Conservation (phyloP, 37 sponge, comb jelly and placozoan genomes). For the Theonella swinhoei region DNA sequence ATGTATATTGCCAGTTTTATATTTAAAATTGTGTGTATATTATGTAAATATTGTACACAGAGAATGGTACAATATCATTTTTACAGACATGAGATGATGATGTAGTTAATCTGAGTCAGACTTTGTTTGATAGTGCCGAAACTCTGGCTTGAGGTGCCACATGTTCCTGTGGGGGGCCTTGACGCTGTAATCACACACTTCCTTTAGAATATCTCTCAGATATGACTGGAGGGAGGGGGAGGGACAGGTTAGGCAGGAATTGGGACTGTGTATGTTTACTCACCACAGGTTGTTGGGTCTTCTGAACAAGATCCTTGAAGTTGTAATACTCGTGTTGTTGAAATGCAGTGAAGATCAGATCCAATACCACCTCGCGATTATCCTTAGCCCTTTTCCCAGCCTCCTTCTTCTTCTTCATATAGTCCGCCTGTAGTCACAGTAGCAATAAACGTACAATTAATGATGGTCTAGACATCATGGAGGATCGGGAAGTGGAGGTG, state of each 20-base stretch:
- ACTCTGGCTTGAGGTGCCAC: constrained; percentile 97
- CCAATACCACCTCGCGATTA: constrained; percentile 79
- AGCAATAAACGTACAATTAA: not conserved
- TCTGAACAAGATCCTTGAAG: constrained; percentile 85
- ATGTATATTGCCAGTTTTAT: not conserved
- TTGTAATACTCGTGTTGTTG: constrained; percentile 87
- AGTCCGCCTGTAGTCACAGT: constrained; percentile 18
- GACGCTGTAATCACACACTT: constrained; percentile 88
- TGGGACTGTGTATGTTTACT: not conserved
- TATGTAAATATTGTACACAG: not conserved
- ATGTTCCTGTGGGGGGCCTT: constrained; percentile 95
- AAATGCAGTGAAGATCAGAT: constrained; percentile 89
- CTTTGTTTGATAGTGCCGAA: constrained; percentile 43
- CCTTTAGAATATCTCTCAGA: constrained; percentile 89
- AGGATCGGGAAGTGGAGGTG: not conserved
- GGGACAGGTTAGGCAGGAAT: not conserved
- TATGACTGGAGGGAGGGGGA: constrained; percentile 55
- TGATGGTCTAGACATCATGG: not conserved
- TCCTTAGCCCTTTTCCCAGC: constrained; percentile 76
- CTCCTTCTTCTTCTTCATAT: constrained; percentile 71
- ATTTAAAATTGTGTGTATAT: not conserved
- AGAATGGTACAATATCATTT: not conserved
- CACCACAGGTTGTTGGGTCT: constrained; percentile 92
- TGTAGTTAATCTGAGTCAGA: not conserved
- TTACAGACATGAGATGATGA: not conserved